Conservation (phyloP, 2,888 invertebrate genomes). For the Heliconius erato region DNA sequence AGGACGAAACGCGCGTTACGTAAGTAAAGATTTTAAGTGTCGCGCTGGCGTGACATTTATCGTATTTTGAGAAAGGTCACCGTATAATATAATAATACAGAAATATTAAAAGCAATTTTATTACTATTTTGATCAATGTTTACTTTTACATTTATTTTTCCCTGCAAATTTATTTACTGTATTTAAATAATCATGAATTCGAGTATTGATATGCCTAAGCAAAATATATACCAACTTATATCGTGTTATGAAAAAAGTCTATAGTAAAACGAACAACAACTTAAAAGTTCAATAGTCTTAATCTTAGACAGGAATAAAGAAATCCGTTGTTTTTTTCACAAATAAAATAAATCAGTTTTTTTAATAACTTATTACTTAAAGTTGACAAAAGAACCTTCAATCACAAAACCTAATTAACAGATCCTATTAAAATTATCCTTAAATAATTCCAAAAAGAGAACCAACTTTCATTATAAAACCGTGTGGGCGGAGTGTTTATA, state of each 20-base stretch:
- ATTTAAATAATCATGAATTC: background rate
- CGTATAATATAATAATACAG: conserved; percentile 62
- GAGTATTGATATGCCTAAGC: too few species aligned
- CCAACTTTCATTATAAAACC: conserved; percentile 12
- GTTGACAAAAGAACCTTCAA: background rate
- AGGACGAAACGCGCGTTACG: conserved; percentile 44
- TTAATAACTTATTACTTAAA: background rate
- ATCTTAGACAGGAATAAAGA: background rate
- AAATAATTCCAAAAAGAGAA: conserved; percentile 6
- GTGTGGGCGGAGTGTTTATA: conserved; percentile 31
- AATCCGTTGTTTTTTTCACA: background rate
- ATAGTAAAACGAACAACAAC: background rate
- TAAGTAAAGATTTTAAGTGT: conserved; percentile 55
- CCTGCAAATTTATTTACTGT: background rate
- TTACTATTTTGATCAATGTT: background rate
- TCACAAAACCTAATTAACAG: background rate
- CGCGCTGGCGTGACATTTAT: conserved; percentile 58
- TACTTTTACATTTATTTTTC: background rate
- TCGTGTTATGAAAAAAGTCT: background rate
- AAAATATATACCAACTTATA: too few species aligned
- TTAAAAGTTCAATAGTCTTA: background rate
- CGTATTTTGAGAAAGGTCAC: conserved; percentile 61
- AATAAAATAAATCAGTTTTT: too few species aligned
- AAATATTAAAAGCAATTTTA: conserved; percentile 58
- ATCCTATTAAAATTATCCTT: conserved; percentile 12